A percentile compares a stretch with the other conserved stretches of the same genome.
phyloP scores from a whole-genome alignment of 2,888 invertebrate genomes.

The Baccha elongata region DNA sequence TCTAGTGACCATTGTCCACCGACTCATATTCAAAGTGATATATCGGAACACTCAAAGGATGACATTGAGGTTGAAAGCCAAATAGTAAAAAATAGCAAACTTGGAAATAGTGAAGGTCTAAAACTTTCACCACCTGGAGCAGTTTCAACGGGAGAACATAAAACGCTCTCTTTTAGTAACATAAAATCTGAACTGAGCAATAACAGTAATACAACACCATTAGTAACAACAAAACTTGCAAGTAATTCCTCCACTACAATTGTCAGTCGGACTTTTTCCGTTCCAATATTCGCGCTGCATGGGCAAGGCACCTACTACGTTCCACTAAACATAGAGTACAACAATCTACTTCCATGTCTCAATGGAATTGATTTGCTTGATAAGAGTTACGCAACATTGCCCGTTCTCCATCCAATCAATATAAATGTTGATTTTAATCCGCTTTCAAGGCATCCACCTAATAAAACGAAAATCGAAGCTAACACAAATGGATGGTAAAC shows the following conservation, averaged over 20 bases:
- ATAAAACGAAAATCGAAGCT: conserved; percentile 80
- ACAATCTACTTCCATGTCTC: conserved; percentile 87
- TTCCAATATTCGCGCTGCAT: conserved; percentile 95
- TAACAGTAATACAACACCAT: conserved; percentile 40
- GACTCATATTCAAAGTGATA: conserved; percentile 79
- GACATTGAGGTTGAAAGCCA: conserved; percentile 81
- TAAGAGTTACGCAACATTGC: conserved; percentile 83
- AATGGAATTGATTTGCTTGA: conserved; percentile 85
- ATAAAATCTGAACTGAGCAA: conserved; percentile 78
- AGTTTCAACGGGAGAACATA: conserved; percentile 76
- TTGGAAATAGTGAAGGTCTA: conserved; percentile 63
- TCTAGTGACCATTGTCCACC: conserved; percentile 82
- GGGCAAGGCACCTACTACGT: conserved; percentile 94
- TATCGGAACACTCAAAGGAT: conserved; percentile 81
- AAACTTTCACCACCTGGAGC: conserved; percentile 70
- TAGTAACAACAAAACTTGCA: conserved; percentile 35
- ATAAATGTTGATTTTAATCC: conserved; percentile 91
- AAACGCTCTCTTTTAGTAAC: conserved; percentile 78
- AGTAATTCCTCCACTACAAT: conserved; percentile 75
- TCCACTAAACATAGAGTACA: conserved; percentile 91
- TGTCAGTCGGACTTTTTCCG: conserved; percentile 82
- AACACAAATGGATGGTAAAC: conserved; percentile 81
- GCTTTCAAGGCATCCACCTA: conserved; percentile 75
- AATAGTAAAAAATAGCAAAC: conserved; percentile 80
- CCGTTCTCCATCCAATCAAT: conserved; percentile 91